Conservation (phyloP, 2,113 vertebrate species). For the Muscicapa adusta region DNA sequence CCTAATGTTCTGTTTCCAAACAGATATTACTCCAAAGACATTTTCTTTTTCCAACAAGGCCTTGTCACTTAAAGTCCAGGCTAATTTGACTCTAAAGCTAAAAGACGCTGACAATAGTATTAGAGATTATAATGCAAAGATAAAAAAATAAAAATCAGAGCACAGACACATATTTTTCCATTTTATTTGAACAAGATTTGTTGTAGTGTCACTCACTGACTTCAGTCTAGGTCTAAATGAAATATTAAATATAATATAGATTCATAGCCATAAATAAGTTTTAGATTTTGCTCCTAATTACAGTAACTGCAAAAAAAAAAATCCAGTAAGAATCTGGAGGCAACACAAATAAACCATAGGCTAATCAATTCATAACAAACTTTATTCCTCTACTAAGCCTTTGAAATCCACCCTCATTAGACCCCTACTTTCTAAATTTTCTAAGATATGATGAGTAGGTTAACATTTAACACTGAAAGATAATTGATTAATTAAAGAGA, state of each 20-base stretch:
- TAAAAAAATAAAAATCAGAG: background rate
- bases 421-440: background rate
- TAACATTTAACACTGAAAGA: background rate
- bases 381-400: background rate
- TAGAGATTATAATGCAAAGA: background rate
- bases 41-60: background rate
- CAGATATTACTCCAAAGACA: background rate
- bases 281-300: background rate
- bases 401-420: background rate
- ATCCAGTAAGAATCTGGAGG: background rate
- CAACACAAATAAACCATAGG: background rate
- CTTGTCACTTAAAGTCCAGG: background rate
- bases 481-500: background rate
- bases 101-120: background rate
- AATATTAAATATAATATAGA: background rate
- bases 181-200: background rate
- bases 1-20: background rate
- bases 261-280: background rate
- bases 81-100: background rate
- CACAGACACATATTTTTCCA: background rate
- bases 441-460: background rate
- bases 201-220: background rate
- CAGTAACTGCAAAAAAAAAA: background rate
- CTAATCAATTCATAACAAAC: background rate
- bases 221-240: background rate